Percentiles rank a stretch among this genome's conserved stretches.
Evolutionary conservation across 2,113 vertebrate species (phyloP).

Genomic region (Catharus fuscescens): DNA sequence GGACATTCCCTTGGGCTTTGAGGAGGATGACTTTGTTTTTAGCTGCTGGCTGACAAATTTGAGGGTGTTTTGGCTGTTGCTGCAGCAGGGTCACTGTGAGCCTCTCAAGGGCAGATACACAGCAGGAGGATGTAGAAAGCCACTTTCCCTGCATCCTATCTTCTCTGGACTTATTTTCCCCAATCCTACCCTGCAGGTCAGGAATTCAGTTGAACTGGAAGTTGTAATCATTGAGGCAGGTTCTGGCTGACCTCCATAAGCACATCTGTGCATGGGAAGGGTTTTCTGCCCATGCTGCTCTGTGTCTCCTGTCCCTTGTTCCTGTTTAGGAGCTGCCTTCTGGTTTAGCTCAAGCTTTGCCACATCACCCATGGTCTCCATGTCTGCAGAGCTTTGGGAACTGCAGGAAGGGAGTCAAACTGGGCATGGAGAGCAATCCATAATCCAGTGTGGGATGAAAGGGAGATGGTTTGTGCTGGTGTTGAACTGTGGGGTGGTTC

Average conservation of each 20-base stretch:
- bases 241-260: background rate
- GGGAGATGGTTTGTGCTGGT: background rate
- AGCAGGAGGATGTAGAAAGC: background rate
- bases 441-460: fast-evolving
- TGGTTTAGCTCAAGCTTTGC: background rate
- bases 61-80: background rate
- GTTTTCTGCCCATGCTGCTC: background rate
- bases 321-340: background rate
- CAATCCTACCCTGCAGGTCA: background rate
- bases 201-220: background rate
- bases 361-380: fast-evolving
- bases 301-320: background rate
- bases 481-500: background rate
- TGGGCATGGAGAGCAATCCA: fast-evolving
- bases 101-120: fast-evolving
- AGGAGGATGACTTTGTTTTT: background rate
- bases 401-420: background rate
- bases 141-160: background rate
- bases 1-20: background rate
- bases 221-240: background rate
- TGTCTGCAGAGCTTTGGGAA: background rate
- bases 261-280: background rate
- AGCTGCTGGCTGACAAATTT: background rate
- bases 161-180: background rate
- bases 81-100: background rate